Evolutionary conservation across 2,113 vertebrate genomes (phyloP).

Genomic region (Lontra canadensis): DNA sequence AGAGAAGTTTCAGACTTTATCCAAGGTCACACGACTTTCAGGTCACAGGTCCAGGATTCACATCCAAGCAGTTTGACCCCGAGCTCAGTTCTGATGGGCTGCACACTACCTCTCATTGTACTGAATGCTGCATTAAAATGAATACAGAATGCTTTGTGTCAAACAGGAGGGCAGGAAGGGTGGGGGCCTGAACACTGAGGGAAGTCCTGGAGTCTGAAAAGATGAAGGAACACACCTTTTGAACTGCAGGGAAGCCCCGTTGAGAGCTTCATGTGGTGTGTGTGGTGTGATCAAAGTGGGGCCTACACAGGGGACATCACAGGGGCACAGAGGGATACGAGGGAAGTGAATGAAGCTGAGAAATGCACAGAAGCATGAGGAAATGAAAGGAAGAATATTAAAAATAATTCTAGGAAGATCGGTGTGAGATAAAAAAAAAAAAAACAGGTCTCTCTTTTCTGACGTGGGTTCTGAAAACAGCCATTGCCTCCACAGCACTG

Average conservation of each 20-base stretch:
- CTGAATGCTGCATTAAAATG: neutral
- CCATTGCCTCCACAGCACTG: constrained; percentile 80
- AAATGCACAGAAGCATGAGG: constrained; percentile 32
- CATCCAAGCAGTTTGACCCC: neutral
- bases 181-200: neutral
- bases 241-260: no score
- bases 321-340: accelerated
- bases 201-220: neutral
- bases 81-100: neutral
- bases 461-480: constrained; percentile 65
- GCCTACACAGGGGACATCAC: neutral
- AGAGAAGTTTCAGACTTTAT: neutral
- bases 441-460: constrained; percentile 43
- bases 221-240: neutral
- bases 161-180: neutral
- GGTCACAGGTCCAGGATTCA: neutral
- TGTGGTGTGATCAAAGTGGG: neutral
- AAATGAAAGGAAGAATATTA: constrained; percentile 40
- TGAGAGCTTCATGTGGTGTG: neutral
- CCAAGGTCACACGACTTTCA: neutral
- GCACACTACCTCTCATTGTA: neutral
- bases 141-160: accelerated
- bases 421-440: neutral
- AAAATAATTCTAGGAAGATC: neutral
- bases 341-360: neutral